phyloP scores from a whole-genome alignment of 2,113 vertebrate genomes.

The Xiphorhynchus elegans region DNA sequence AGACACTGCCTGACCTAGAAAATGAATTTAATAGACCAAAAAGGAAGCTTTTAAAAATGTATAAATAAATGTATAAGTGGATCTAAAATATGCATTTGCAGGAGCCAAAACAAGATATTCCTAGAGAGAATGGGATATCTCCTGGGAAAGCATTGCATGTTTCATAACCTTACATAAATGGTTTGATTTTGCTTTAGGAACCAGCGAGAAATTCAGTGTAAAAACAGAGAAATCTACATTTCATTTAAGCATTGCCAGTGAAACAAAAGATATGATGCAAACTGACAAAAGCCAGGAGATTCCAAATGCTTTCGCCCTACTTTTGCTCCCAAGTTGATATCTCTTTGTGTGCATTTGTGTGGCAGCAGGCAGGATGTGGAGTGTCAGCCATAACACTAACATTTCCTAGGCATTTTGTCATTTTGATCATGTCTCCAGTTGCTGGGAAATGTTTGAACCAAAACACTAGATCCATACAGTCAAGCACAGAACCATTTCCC shows the following conservation, averaged over 20 bases:
- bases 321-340: not conserved
- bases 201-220: not conserved
- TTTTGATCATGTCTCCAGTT: not conserved
- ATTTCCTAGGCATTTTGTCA: not conserved
- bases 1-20: conserved; percentile 22
- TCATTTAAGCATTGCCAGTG: not conserved
- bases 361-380: not conserved
- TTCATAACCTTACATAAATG: not conserved
- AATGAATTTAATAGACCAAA: conserved; percentile 39
- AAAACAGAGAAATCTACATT: not conserved
- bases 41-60: conserved; percentile 31
- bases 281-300: conserved; percentile 1
- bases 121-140: conserved; percentile 28
- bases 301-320: not conserved
- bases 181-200: conserved; percentile 7
- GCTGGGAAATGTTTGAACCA: not conserved
- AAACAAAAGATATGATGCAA: conserved; percentile 17
- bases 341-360: not conserved
- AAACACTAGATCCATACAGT: not conserved
- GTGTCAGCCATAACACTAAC: accelerated
- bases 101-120: conserved; percentile 37
- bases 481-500: not conserved
- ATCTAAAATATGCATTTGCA: conserved; percentile 30
- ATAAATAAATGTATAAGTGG: conserved; percentile 15
- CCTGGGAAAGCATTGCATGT: not conserved